phyloP scores from a whole-genome alignment of 2,113 vertebrate species.

The Merops nubicus region DNA sequence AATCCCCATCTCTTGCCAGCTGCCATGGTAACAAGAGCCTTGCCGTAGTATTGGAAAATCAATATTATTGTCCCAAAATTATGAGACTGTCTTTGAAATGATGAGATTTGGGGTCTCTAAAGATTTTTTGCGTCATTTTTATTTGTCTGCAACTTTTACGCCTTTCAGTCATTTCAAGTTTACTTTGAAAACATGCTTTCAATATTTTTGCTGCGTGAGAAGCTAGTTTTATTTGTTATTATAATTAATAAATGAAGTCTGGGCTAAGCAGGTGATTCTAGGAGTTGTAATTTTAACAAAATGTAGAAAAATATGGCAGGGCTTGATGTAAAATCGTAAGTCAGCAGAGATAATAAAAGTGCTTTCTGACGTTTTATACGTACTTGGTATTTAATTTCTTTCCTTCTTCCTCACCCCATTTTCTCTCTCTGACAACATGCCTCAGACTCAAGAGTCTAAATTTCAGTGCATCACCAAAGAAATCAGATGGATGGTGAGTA shows the following conservation, averaged over 20 bases:
- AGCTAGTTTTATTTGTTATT: background rate
- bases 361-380: background rate
- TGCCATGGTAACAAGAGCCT: conserved; percentile 41
- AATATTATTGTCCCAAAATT: background rate
- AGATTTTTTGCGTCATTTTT: background rate
- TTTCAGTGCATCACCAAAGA: conserved; percentile 28
- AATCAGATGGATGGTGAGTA: conserved; percentile 51
- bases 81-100: background rate
- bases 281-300: background rate
- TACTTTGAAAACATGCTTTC: background rate
- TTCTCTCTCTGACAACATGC: background rate
- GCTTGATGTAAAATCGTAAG: background rate
- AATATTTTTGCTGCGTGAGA: background rate
- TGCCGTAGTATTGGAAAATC: background rate
- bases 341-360: background rate
- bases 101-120: background rate
- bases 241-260: background rate
- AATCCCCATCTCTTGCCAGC: conserved; percentile 24
- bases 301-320: background rate
- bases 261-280: background rate
- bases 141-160: background rate
- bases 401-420: background rate
- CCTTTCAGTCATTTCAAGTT: background rate
- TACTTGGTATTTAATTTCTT: conserved; percentile 24
- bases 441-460: conserved; percentile 21